Evolutionary conservation across 2,888 invertebrate genomes (phyloP), one percentile per base, ranked within the genome.

Genomic region (Cheilosia vernalis): DNA sequence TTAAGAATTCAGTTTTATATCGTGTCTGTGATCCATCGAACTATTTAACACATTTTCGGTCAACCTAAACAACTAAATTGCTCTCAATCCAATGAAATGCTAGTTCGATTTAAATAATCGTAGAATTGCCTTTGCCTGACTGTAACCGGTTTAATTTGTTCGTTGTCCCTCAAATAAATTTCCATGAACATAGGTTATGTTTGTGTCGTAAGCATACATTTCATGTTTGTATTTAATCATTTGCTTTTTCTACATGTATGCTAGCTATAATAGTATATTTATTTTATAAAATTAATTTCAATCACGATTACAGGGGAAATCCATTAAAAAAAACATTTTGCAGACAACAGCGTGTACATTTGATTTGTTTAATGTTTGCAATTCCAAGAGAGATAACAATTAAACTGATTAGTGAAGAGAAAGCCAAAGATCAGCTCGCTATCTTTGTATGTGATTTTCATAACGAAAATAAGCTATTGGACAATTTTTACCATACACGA

Each of bases 341-440:
- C 2, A 33, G 17, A 19, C 37, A 30, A 6, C 40, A 4, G 10
- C 17, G 27, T 10, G 9, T 5, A 17, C n/a, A 55, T 64, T 37
- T 10, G 4, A 27, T 73, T 27, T 53, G 42, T 42, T 42, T 9
- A 27, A 33, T 58, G 13, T 47, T 63, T 67, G 47, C 40, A 47
- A 66, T 60, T 49, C 30, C 19, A 55, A 56, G 2, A 66, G 37
- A 67, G 56, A 47, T 56, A 80, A 74, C 13, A 58, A 37, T 58
- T 51, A 33, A 27, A 49, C 40, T 44, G 58, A 74, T 44, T 33
- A 69, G 24, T 27, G 44, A 60, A 47, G 15, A 72, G 15, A 47
- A 55, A 67, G 80, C 61, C 74, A 80, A 74, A 74, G 47, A 69
- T 74, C 49, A 56, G 40, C n/a, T 21, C 40, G 9, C 9, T 47